Evolutionary conservation across 2,797 vertebrate species (phyloP).

Genomic region (Chromobotia macracanthus): DNA sequence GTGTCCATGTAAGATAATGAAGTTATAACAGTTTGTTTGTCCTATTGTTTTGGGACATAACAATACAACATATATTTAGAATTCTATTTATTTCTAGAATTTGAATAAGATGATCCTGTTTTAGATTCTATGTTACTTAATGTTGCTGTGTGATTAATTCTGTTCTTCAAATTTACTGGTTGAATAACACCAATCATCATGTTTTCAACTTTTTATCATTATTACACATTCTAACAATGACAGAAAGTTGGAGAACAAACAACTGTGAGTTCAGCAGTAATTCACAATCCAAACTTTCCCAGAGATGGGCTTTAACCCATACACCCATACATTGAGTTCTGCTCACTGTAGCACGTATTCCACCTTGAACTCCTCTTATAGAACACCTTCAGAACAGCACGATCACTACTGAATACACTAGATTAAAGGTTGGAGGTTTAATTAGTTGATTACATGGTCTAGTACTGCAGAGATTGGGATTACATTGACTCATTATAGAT

Average conservation of each 20-base stretch:
- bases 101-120: too few species aligned
- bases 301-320: neutral
- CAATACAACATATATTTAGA: too few species aligned
- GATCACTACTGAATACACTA: slow-evolving; percentile 28
- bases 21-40: neutral
- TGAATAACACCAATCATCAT: neutral
- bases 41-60: neutral
- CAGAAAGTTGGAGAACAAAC: too few species aligned
- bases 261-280: slow-evolving; percentile 41
- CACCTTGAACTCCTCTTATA: neutral
- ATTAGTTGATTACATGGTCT: slow-evolving; percentile 33
- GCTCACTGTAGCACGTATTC: neutral
- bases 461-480: slow-evolving; percentile 10
- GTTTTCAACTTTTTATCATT: neutral
- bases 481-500: slow-evolving; percentile 16
- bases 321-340: neutral
- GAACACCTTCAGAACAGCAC: slow-evolving; percentile 9
- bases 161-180: slow-evolving; percentile 1
- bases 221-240: slow-evolving; percentile 30
- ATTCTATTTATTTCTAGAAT: too few species aligned
- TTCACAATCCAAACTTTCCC: neutral
- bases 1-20: neutral
- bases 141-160: neutral
- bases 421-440: slow-evolving; percentile 29
- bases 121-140: neutral